These are phyloP conservation scores for Vanacampus margaritifer DNA, from an alignment of 2,113 vertebrate species.

Conservation along the genomic window DNA sequence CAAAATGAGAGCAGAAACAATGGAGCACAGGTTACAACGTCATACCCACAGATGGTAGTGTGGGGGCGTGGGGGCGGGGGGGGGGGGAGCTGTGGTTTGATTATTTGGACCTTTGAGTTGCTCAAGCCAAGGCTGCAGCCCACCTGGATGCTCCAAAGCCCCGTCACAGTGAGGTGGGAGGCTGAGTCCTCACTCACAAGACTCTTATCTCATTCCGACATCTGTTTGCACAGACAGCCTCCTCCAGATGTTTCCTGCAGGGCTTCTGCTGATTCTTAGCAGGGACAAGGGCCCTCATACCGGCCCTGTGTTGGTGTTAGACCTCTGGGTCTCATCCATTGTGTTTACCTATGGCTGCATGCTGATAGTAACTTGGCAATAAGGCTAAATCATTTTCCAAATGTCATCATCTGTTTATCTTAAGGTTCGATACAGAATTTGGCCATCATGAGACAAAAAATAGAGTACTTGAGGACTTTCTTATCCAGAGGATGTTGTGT, in stretches of 20 bases:
- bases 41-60: constrained; percentile 57
- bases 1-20: constrained; percentile 76
- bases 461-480: constrained; percentile 14
- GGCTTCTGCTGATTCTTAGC: constrained; percentile 60
- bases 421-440: constrained; percentile 51
- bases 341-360: constrained; percentile 65
- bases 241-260: constrained; percentile 90
- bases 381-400: constrained; percentile 66
- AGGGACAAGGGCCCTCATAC: constrained; percentile 51
- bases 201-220: constrained; percentile 74
- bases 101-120: constrained; percentile 54
- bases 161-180: constrained; percentile 56
- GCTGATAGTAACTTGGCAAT: constrained; percentile 63
- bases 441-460: constrained; percentile 29
- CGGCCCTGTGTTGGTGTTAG: constrained; percentile 45
- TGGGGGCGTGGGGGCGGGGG: constrained; percentile 48
- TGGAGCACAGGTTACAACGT: constrained; percentile 66
- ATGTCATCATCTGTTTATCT: constrained; percentile 58
- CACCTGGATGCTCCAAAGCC: constrained; percentile 75
- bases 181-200: constrained; percentile 53
- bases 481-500: constrained; percentile 38
- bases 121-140: constrained; percentile 57
- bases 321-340: constrained; percentile 61
- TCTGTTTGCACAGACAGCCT: constrained; percentile 69
- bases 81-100: constrained; percentile 53